A percentile compares a stretch with the other conserved stretches of the same genome.
Conservation (phyloP, 2,797 vertebrate species). For the Falco naumanni region DNA sequence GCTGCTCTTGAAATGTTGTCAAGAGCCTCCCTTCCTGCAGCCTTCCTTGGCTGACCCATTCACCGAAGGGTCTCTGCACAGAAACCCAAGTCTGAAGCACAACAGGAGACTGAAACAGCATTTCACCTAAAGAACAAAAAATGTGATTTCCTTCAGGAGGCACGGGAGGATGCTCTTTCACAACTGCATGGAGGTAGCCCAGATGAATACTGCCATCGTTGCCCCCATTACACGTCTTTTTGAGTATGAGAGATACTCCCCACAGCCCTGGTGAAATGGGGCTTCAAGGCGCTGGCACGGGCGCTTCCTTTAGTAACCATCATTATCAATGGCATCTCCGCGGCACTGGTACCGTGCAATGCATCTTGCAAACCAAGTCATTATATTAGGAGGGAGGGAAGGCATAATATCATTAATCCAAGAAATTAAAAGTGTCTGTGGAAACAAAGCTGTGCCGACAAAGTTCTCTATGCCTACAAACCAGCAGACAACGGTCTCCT, state of each 20-base stretch:
- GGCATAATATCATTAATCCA: not conserved
- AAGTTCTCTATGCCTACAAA: not conserved
- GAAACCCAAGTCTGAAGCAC: not conserved
- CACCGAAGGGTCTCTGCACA: not conserved
- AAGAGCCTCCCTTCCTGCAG: not conserved
- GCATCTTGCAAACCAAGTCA: not conserved
- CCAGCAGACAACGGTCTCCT: not conserved
- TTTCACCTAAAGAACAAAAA: not conserved
- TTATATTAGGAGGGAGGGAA: not conserved
- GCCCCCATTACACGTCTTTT: not conserved
- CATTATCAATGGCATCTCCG: not conserved
- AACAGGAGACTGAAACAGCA: rapidly evolving
- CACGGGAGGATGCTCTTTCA: not conserved
- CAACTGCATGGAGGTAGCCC: not conserved
- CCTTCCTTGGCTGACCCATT: not conserved
- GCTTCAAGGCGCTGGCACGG: not conserved
- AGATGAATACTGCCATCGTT: not conserved
- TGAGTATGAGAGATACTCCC: not conserved
- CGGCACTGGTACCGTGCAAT: rapidly evolving
- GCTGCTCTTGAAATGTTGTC: not conserved
- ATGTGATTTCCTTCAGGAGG: not conserved
- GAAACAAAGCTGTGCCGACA: not conserved
- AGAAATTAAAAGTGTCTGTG: not conserved
- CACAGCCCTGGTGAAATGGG: not conserved
- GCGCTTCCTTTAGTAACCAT: not conserved